phyloP scores from a whole-genome alignment of 2,797 vertebrate genomes.

The Phyllotis vaccarum region DNA sequence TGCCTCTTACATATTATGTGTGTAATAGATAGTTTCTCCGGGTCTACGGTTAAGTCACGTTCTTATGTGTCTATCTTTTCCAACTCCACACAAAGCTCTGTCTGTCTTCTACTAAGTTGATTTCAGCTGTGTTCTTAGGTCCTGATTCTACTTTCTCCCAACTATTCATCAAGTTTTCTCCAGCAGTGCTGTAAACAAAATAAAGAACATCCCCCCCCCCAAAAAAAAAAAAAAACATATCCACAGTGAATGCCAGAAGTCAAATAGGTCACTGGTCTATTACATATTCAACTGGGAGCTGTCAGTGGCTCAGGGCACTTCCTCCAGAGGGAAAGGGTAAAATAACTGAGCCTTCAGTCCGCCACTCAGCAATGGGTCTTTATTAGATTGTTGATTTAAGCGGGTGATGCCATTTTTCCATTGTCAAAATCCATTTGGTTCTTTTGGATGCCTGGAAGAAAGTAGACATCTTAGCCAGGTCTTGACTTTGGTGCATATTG shows the following conservation, averaged over 20 bases:
- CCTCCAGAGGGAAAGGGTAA: constrained; percentile 84
- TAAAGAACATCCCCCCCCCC: too few relatives aligned
- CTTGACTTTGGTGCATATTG: background rate
- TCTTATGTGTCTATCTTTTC: constrained; percentile 75
- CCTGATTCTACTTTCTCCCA: constrained; percentile 81
- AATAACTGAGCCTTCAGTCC: constrained; percentile 84
- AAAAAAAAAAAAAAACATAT: constrained; percentile 86
- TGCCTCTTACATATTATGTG: constrained; percentile 68
- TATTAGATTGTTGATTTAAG: constrained; percentile 86
- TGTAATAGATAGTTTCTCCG: constrained; percentile 77
- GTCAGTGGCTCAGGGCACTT: constrained; percentile 85
- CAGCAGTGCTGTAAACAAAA: constrained; percentile 85
- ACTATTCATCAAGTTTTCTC: constrained; percentile 84
- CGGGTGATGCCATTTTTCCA: constrained; percentile 65
- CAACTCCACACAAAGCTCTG: constrained; percentile 77
- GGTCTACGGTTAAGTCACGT: constrained; percentile 64
- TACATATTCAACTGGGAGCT: constrained; percentile 83
- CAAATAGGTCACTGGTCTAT: constrained; percentile 86
- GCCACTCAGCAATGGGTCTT: constrained; percentile 69
- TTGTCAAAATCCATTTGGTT: constrained; percentile 83
- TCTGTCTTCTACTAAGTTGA: constrained; percentile 82
- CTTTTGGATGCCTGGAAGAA: constrained; percentile 57
- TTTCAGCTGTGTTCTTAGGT: constrained; percentile 77
- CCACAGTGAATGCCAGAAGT: constrained; percentile 85
- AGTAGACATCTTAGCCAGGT: constrained; percentile 35